Evolutionary conservation across 2,113 vertebrate genomes (phyloP), one percentile per base, ranked within the genome.

Genomic region (Geococcyx californianus): DNA sequence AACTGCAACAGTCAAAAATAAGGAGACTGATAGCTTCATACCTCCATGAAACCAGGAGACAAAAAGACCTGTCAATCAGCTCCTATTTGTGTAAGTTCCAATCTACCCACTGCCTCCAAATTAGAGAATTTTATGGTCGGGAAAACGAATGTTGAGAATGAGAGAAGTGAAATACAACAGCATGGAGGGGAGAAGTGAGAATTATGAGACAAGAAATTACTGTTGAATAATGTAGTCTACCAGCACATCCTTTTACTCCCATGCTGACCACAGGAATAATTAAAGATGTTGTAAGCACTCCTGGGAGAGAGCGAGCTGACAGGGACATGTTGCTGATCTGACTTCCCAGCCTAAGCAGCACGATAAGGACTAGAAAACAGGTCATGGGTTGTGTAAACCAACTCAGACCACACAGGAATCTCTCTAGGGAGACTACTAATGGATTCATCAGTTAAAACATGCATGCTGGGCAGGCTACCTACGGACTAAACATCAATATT

Each of bases 1-100:
- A 83, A 83, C 33, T 23, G 24, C 42, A 90, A 45, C 33, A 80
- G 40, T 21, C 82, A 93, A 44, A 91, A 95, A 75, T 42, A 77
- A 47, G 68, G 51, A 76, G 38, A 87, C 14, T 19, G 34, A 74
- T 80, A 70, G 55, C 38, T 91, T 62, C 75, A 63, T 13, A 58
- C 4, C 34, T 21, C 52, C 23, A 18, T 5, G 13, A 90, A 91
- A 92, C 28, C 52, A 75, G 83, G 68, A 84, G 44, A 90, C 72
- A 89, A 93, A 93, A 84, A 0, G 5, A 64, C 60, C 63, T 74
- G 82, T 78, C 92, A 59, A 47, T 88, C 82, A 88, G 63, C 29
- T 80, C 7, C 0, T 60, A 75, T 63, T 83, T 90, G 33, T 67
- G 14, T 23, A 80, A 44, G 3, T 73, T 87, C 36, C 75, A 56